Percentiles rank a stretch among this genome's conserved stretches.
phyloP scores from a whole-genome alignment of 2,113 vertebrate genomes.

The Alligator mississippiensis region DNA sequence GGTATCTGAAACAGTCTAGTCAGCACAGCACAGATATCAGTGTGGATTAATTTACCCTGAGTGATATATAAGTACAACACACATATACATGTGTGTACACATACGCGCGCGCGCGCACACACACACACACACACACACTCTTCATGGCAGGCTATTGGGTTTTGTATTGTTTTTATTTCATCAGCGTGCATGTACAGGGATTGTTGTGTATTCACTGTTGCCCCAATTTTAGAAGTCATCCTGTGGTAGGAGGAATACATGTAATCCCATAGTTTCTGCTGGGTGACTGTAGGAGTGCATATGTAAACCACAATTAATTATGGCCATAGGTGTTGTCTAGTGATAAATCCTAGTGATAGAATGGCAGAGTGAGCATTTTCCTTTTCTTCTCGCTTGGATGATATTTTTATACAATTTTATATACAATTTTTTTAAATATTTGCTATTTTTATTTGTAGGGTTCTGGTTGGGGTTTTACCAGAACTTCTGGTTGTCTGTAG shows the following conservation, averaged over 20 bases:
- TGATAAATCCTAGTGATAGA: constrained; percentile 27
- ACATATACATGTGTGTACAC: no score
- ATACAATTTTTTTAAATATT: constrained; percentile 58
- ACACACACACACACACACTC: not conserved
- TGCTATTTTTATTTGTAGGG: constrained; percentile 71
- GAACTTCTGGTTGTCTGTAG: constrained; percentile 22
- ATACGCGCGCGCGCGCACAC: not conserved
- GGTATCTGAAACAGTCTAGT: not conserved
- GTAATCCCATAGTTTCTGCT: not conserved
- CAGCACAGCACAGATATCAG: not conserved
- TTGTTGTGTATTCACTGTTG: not conserved
- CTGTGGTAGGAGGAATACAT: not conserved
- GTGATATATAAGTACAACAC: accelerated
- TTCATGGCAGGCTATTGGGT: not conserved
- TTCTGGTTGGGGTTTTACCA: constrained; percentile 53
- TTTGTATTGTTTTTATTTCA: not conserved
- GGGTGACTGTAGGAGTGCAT: not conserved
- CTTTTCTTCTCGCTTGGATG: constrained; percentile 66
- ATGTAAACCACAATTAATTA: not conserved
- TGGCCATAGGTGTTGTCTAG: constrained; percentile 13
- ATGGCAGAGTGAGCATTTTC: constrained; percentile 38
- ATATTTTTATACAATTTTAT: constrained; percentile 80
- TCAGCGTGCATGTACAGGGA: accelerated
- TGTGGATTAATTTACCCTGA: not conserved
- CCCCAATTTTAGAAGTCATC: not conserved